Evolutionary conservation across 2,888 invertebrate species (phyloP), one percentile per base, ranked within the genome.

Genomic region (Mongoloraphidia duomilia): DNA sequence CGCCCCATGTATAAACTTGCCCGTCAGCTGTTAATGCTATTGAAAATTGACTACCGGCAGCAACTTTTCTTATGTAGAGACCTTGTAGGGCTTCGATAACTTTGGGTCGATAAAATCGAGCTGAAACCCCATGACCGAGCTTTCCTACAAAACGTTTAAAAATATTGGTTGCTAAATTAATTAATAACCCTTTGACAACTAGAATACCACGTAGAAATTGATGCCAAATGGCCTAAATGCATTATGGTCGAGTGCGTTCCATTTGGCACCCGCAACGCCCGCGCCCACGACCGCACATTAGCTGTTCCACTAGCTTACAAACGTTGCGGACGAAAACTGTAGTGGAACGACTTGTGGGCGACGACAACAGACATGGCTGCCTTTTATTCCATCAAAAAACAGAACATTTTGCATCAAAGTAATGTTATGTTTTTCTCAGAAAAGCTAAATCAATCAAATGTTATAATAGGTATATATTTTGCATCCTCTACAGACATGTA

Each of bases 1-100:
- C 72, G 11, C 80, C 80, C 79, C 79, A 80, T 0, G 73, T 72
- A 59, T 75, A 76, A n/a, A 79, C 70, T 68, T 72, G 64, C 38
- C 75, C 75, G 48, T 65, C 64, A 9, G 67, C 64, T 2, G 74
- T 73, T 33, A 76, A 60, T 11, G 74, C 75, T 57, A 76, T 64
- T 0, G 74, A 74, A 56, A 73, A 73, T 47, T 72, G 68, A 13
- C 71, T 72, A 8, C 73, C 73, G 17, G 74, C 73, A 44, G 73
- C 72, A n/a, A 76, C 69, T 64, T 75, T 76, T 38, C 69, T 66
- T 33, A 79, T 68, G 39, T 69, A 67, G 50, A 76, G 60, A 10
- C 78, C 77, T 55, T 72, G 70, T 12, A 80, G 62, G 1, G 72
- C 72, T 54, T 77, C 77, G 34, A 80, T 72, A 8, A 76, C 68